These are phyloP conservation scores for Drosophila kokeensis DNA, from an alignment of 2,888 invertebrate species.

Conservation along the genomic window DNA sequence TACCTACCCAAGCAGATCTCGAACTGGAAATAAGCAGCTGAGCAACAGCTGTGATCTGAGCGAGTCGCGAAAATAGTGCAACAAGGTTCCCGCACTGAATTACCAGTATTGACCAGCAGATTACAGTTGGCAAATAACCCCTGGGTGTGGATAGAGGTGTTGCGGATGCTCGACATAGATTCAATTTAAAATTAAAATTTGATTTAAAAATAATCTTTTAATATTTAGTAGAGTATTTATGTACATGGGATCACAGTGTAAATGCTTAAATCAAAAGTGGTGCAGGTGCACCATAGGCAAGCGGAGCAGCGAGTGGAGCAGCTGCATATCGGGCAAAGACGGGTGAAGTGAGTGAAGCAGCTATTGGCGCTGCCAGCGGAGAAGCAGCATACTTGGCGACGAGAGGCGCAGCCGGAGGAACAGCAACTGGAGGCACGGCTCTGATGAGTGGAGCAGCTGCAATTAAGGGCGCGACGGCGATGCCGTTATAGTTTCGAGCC, in stretches of 20 bases:
- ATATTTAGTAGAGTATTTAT: slow-evolving; percentile 6
- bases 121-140: not conserved
- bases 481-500: slow-evolving; percentile 69
- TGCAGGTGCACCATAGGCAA: slow-evolving; percentile 21
- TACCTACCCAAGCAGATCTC: too few species aligned
- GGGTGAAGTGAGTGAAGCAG: slow-evolving; percentile 33
- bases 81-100: not conserved
- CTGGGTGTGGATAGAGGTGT: not conserved
- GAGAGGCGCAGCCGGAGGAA: slow-evolving; percentile 39
- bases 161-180: not conserved
- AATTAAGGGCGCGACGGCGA: slow-evolving; percentile 59
- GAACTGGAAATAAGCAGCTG: too few species aligned
- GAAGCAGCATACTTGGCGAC: slow-evolving; percentile 37
- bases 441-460: slow-evolving; percentile 47
- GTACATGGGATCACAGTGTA: slow-evolving; percentile 22
- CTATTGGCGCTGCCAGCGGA: slow-evolving; percentile 21
- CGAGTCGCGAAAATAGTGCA: not conserved
- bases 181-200: not conserved
- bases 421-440: slow-evolving; percentile 31
- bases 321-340: slow-evolving; percentile 28
- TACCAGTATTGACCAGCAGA: not conserved
- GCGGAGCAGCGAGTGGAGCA: slow-evolving; percentile 18
- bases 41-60: not conserved
- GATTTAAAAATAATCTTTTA: not conserved
- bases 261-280: slow-evolving; percentile 25